phyloP scores from a whole-genome alignment of 2,888 invertebrate genomes.

The Cyclophora albipunctata region DNA sequence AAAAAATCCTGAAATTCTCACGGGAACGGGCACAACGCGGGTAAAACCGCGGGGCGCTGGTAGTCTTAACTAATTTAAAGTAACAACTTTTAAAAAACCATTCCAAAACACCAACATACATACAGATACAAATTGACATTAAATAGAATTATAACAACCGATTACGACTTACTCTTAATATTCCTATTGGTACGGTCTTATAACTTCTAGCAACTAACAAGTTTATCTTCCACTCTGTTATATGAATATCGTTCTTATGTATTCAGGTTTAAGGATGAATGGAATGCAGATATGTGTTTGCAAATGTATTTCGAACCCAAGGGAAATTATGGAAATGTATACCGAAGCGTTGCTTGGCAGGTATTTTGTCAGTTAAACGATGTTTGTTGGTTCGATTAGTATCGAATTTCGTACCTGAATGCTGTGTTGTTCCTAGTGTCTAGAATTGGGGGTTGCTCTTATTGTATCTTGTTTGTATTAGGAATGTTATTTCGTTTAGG shows the following conservation, averaged over 20 bases:
- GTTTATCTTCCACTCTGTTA: too few relatives aligned
- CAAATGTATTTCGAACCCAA: slow-evolving; percentile 25
- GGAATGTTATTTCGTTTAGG: too few relatives aligned
- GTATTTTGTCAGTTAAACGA: slow-evolving; percentile 46
- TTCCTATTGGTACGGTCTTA: slow-evolving; percentile 30
- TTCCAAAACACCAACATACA: too few relatives aligned
- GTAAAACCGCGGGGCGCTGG: too few relatives aligned
- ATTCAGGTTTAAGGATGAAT: neutral
- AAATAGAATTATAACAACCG: slow-evolving; percentile 14
- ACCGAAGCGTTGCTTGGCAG: slow-evolving; percentile 38
- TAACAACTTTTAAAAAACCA: too few relatives aligned
- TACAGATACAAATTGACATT: neutral
- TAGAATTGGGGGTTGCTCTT: too few relatives aligned
- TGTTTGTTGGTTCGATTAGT: slow-evolving; percentile 39
- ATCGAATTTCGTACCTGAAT: slow-evolving; percentile 8
- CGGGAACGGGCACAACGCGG: too few relatives aligned
- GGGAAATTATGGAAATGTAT: slow-evolving; percentile 50
- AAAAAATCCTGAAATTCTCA: too few relatives aligned
- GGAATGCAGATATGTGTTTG: slow-evolving; percentile 9
- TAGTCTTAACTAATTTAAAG: too few relatives aligned
- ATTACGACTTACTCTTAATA: slow-evolving; percentile 38
- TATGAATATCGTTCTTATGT: too few relatives aligned
- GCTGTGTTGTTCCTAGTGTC: slow-evolving; percentile 3
- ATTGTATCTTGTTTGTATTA: too few relatives aligned
- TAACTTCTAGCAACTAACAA: slow-evolving; percentile 11